Base-by-base conservation (phyloP, 2,797 vertebrate species). In the Oceanodroma leucorhoa region DNA sequence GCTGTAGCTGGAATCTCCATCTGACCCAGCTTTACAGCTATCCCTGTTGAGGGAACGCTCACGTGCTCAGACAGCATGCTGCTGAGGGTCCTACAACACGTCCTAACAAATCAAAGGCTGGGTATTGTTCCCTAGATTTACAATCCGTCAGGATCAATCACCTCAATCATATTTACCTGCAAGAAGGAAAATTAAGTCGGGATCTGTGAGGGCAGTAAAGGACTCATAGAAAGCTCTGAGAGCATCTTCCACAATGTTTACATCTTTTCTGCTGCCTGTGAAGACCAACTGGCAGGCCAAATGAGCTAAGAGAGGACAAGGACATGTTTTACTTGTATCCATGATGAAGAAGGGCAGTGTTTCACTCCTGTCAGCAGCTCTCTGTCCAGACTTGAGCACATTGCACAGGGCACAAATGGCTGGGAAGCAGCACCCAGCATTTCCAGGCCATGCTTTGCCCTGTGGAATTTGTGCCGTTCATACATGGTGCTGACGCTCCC, bases 361-460 rank as follows among this genome's bases (percentile, higher is more conserved):
- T 67, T 54, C 26, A 10, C 3, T 58, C 14, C 64, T 20, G 14
- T 58, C 24, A 55, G 34, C 19, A 60, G 9, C 53, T 4, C 14
- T 40, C 27, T 20, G 15, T 30, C 12, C 8, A 2, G 14, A 32
- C 29, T 43, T 3, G 5, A 73, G 43, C 8, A 69, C 2, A 3
- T 64, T 8, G 4, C 45, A 54, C 19, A 69, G n/a, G 18, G 10
- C n/a, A 60, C 7, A 41, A 64, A 3, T 0, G 2, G 3, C 24
- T 23, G 8, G 54, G n/a, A 46, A 46, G 11, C 60, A 78, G 41
- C 14, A 11, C 10, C 19, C 14, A 50, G 9, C 19, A 20, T 51
- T 2, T 1, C 29, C 43, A 67, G 21, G 20, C 5, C 10, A 20
- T 14, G 9, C 15, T 69, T 65, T 38, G 19, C 14, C 11, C 10